Evolutionary conservation across 2,113 vertebrate genomes (phyloP), one percentile per base, ranked within the genome.

Genomic region (Petaurus breviceps): DNA sequence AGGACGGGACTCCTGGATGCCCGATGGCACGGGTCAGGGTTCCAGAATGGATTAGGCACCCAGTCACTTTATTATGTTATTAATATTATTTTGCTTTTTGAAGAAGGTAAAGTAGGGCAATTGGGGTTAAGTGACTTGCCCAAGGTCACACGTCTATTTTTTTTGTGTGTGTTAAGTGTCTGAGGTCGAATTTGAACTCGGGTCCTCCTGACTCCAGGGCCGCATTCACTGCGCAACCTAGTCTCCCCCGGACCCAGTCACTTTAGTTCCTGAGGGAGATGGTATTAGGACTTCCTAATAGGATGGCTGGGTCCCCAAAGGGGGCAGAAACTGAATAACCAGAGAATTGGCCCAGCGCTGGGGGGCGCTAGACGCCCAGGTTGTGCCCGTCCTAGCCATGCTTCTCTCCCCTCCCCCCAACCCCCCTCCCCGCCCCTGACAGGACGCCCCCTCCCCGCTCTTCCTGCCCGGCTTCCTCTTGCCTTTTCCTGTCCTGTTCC

Each of bases 401-500:
- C 92, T 91, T 94, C 94, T 93, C 50, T 96, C 95, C 96, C 96
- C 97, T 97, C 97, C 97, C 97, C 47, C 47, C 47, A 4, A 4
- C 47, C 47, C 97, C 52, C 96, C 96, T 96, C 97, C 97, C 96
- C 47, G 51, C 94, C 95, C 96, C 96, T 92, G 97, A 97, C 97
- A 97, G 97, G 98, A 97, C 98, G 96, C 98, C 97, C 97, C 94
- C 97, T 97, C 97, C 98, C 96, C 96, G 97, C 97, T 98, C 97
- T 98, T 97, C 97, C 98, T 97, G 98, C 97, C 97, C 93, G 94
- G 97, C 96, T 98, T 98, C 97, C 98, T 98, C 96, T 97, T 0
- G 97, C 96, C 98, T 96, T 98, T 98, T 98, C 98, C 98, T 98
- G 97, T 98, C 96, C 98, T 97, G 97, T 97, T 97, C 97, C 97